These are phyloP conservation scores for Artibeus jamaicensis DNA, from an alignment of 2,797 vertebrate genomes.

Conservation along the genomic window DNA sequence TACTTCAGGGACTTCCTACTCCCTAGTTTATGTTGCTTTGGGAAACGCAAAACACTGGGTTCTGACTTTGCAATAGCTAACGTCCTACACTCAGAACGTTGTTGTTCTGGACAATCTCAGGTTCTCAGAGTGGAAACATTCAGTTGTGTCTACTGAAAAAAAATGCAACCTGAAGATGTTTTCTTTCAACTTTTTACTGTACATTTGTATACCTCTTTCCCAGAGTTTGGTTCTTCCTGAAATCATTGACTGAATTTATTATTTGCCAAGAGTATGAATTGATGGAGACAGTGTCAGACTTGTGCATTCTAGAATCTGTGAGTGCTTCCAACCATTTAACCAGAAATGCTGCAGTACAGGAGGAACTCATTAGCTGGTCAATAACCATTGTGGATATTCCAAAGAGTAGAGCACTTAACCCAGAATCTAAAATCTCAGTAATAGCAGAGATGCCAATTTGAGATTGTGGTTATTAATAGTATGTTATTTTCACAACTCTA, in stretches of 20 bases:
- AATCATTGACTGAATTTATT: neutral
- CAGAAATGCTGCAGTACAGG: neutral
- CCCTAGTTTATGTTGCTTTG: neutral
- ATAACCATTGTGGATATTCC: neutral
- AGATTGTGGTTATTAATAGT: slow-evolving; percentile 31
- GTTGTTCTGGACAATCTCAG: slow-evolving; percentile 29
- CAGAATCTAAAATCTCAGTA: neutral
- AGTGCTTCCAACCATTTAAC: neutral
- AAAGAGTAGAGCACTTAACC: slow-evolving; percentile 38
- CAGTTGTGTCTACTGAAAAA: neutral
- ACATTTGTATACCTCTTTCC: neutral
- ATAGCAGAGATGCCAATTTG: neutral
- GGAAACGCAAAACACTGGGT: neutral
- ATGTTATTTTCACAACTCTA: neutral
- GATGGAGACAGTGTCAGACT: neutral
- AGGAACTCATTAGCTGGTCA: slow-evolving; percentile 30
- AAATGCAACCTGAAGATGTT: slow-evolving; percentile 4
- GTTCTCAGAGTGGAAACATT: slow-evolving; percentile 36
- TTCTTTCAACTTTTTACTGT: neutral
- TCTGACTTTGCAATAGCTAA: neutral
- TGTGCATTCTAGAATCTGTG: neutral
- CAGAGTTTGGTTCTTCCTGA: neutral
- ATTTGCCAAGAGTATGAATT: slow-evolving; percentile 7
- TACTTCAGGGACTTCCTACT: neutral
- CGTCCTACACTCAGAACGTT: neutral